Evolutionary conservation across 2,113 vertebrate species (phyloP).

Genomic region (Malurus alboscapulatus): DNA sequence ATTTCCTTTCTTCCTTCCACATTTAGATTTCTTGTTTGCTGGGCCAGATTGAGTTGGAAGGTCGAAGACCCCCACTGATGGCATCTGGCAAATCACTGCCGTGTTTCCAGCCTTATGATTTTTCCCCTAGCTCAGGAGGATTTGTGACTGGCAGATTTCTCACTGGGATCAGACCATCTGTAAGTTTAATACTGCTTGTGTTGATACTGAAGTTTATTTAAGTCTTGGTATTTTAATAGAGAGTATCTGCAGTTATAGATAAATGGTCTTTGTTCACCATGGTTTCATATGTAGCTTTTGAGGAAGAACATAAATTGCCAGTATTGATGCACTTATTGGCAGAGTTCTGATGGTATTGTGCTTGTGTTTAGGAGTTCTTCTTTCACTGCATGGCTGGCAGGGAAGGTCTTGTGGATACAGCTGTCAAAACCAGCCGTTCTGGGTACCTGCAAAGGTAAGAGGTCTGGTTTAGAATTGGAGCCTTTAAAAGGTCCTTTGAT

Average conservation of each 20-base stretch:
- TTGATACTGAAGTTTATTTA: background rate
- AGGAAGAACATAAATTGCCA: background rate
- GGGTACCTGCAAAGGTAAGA: conserved; percentile 94
- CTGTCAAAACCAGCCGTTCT: conserved; percentile 96
- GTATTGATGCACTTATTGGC: background rate
- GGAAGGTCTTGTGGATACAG: conserved; percentile 95
- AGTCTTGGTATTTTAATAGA: background rate
- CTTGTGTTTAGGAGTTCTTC: conserved; percentile 89
- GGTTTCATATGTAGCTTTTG: background rate
- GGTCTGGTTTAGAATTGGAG: background rate
- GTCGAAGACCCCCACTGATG: conserved; percentile 93
- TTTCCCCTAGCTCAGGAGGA: conserved; percentile 87
- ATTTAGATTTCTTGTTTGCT: conserved; percentile 92
- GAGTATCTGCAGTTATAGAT: background rate
- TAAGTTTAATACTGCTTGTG: conserved; percentile 58
- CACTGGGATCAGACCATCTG: conserved; percentile 92
- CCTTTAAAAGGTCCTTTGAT: background rate
- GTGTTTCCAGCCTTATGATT: conserved; percentile 92
- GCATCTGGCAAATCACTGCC: conserved; percentile 95
- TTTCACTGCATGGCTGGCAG: conserved; percentile 99
- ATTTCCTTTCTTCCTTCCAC: background rate
- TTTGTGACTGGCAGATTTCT: conserved; percentile 95
- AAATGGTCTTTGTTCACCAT: background rate
- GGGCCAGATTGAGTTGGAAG: conserved; percentile 97
- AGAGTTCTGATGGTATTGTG: background rate